Conservation (phyloP, 2,113 vertebrate genomes). For the Tyrannus savana region DNA sequence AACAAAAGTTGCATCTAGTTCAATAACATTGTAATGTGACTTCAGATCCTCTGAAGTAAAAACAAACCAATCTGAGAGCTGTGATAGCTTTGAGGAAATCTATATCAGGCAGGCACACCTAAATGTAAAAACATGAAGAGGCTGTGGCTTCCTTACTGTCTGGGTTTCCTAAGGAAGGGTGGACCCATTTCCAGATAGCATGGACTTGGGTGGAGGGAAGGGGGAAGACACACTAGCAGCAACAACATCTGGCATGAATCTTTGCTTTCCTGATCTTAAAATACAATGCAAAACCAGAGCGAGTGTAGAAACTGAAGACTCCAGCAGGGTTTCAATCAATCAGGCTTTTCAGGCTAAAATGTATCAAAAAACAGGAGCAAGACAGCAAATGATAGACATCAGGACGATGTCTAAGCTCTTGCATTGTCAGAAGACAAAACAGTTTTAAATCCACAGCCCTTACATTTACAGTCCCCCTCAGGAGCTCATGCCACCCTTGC, state of each 20-base stretch:
- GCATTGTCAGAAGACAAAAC: neutral
- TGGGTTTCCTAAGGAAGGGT: constrained; percentile 43
- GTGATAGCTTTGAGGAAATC: neutral
- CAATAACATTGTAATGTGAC: neutral
- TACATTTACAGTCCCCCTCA: neutral
- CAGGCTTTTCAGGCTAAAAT: neutral
- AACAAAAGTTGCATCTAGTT: neutral
- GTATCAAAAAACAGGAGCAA: neutral
- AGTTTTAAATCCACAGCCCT: neutral
- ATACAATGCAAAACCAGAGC: constrained; percentile 38
- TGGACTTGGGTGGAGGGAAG: neutral
- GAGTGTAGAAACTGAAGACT: neutral
- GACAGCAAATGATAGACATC: neutral
- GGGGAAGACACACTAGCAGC: neutral
- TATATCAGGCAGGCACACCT: neutral
- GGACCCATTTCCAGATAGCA: neutral
- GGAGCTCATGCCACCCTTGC: neutral
- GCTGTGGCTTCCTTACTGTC: neutral
- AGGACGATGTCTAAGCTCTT: neutral
- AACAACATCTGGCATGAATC: constrained; percentile 5
- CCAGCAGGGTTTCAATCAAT: constrained; percentile 39
- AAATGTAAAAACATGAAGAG: neutral
- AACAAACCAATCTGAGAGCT: neutral
- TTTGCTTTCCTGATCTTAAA: constrained; percentile 40
- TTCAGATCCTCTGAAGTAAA: neutral